Evolutionary conservation across 2,113 vertebrate genomes (phyloP), one percentile per base, ranked within the genome.

Genomic region (Protobothrops flavoviridis): DNA sequence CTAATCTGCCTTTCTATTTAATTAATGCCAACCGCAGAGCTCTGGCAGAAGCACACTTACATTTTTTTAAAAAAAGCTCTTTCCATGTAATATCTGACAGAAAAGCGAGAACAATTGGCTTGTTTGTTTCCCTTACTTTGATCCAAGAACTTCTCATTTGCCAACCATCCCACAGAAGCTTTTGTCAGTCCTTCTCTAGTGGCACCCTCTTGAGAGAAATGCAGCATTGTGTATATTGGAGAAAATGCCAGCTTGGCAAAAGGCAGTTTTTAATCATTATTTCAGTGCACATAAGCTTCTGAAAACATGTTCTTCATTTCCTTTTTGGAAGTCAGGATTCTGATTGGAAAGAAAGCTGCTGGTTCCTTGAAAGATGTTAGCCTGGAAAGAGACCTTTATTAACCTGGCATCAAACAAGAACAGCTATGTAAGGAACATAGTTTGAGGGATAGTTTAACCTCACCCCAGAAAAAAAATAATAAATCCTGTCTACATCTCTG

Each of bases 111-210:
- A 93, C 88, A 93, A 90, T 39, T 53, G 92, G 33, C 88, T 53
- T 0, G 17, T 91, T 94, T 91, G 50, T 29, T 93, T 57, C 93
- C 1, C 59, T 81, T 69, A 89, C 91, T 29, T 91, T 5, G 39
- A 93, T 86, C 17, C 55, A 93, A 90, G 55, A 24, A 9, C 88
- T 69, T 90, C 92, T 89, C 74, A 64, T 90, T 50, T 59, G 64
- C 59, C 55, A 55, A 0, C 0, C 50, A 91, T 64, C 81, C 88
- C 69, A 20, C 85, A 43, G 69, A 93, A 87, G 39, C 90, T 8
- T 57, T 93, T 85, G 52, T 90, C 74, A 92, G 69, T 12, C 87
- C 45, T 9, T 45, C 85, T 20, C 11, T 93, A 17, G 59, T 11
- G 6, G 88, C 11, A 45, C 87, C 3, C 74, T 29, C 15, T 94